phyloP scores from a whole-genome alignment of 2,113 vertebrate genomes.

The Trogon melanurus region DNA sequence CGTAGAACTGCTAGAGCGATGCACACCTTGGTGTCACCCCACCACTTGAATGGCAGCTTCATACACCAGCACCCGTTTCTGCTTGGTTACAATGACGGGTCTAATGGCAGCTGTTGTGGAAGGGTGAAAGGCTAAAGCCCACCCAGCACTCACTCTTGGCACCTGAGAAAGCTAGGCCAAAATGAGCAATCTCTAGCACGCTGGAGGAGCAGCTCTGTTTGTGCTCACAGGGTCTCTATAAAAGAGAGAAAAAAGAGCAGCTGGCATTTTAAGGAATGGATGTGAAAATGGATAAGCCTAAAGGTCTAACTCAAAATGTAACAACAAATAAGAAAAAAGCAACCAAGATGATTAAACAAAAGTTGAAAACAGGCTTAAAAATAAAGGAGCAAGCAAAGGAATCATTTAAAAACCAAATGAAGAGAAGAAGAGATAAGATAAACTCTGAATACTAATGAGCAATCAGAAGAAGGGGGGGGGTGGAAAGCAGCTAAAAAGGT shows the following conservation, averaged over 20 bases:
- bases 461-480: not conserved
- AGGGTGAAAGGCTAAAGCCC: not conserved
- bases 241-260: not conserved
- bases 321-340: slow-evolving; percentile 5
- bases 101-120: not conserved
- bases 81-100: not conserved
- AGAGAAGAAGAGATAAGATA: slow-evolving; percentile 52
- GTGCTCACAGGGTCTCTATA: not conserved
- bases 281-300: not conserved
- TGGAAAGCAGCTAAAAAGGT: slow-evolving; percentile 6
- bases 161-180: not conserved
- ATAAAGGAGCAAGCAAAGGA: slow-evolving; percentile 48
- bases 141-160: not conserved
- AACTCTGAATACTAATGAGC: slow-evolving; percentile 62
- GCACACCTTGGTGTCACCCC: not conserved
- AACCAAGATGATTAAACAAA: slow-evolving; percentile 48
- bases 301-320: slow-evolving; percentile 11
- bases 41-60: not conserved
- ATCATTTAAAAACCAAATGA: slow-evolving; percentile 70
- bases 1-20: not conserved
- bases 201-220: not conserved
- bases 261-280: not conserved
- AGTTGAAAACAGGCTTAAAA: slow-evolving; percentile 55
- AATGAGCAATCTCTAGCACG: not conserved
- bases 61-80: fast-evolving